Evolutionary conservation across 2,888 invertebrate genomes (phyloP).

Genomic region (Cylindroiulus punctatus): DNA sequence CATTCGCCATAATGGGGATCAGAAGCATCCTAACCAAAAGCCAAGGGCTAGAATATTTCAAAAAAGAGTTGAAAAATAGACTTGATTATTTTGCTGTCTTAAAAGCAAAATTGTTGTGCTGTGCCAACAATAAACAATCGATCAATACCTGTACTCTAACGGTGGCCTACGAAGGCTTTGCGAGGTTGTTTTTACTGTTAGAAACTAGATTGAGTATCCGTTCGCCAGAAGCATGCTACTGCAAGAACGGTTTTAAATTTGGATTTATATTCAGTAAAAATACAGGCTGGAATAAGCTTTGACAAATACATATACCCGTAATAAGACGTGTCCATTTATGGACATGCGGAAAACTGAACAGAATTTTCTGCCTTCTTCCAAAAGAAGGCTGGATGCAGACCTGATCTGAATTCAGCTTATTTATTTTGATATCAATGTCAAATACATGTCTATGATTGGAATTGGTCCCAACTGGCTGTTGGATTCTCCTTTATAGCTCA

Average conservation of each 20-base stretch:
- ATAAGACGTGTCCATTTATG: constrained; percentile 1
- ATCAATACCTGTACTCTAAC: background rate
- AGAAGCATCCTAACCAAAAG: background rate
- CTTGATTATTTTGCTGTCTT: background rate
- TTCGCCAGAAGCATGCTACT: background rate
- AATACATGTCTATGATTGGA: too few species aligned
- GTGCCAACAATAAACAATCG: background rate
- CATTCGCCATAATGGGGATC: constrained; percentile 11
- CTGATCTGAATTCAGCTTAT: background rate
- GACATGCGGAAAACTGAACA: background rate
- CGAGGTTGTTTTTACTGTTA: background rate
- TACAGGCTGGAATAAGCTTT: background rate
- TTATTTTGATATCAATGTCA: too few species aligned
- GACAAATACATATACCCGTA: too few species aligned
- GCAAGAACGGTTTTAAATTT: background rate
- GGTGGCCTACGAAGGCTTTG: background rate
- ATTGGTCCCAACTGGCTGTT: too few species aligned
- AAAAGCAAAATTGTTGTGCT: background rate
- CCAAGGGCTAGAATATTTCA: background rate
- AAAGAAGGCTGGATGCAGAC: background rate
- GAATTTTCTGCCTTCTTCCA: background rate
- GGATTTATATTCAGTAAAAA: background rate
- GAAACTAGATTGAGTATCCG: background rate
- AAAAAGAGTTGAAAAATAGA: constrained; percentile 19
- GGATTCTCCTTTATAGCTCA: too few species aligned